Conservation (phyloP, 2,888 invertebrate species). For the Malthinus seriepunctatus region DNA sequence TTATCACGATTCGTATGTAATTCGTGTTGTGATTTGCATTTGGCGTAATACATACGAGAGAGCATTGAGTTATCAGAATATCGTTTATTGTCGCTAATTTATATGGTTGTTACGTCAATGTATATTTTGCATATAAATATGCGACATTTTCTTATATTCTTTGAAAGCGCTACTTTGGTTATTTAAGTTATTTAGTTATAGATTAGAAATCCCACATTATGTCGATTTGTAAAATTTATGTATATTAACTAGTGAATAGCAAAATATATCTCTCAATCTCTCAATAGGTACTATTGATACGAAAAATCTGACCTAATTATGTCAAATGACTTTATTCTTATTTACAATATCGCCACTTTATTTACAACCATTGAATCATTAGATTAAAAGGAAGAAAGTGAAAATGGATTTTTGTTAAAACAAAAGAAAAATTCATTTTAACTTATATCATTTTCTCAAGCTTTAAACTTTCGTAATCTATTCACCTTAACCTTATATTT, state of each 20-base stretch:
- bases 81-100: slow-evolving; percentile 36
- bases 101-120: slow-evolving; percentile 36
- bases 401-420: too few species aligned
- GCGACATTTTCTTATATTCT: slow-evolving; percentile 32
- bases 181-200: slow-evolving; percentile 27
- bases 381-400: too few species aligned
- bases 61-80: slow-evolving; percentile 46
- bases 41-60: slow-evolving; percentile 40
- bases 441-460: too few species aligned
- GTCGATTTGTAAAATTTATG: slow-evolving; percentile 27
- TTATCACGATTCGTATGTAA: slow-evolving; percentile 44
- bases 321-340: neutral
- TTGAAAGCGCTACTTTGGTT: slow-evolving; percentile 23
- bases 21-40: slow-evolving; percentile 47
- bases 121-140: slow-evolving; percentile 34
- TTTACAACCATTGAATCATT: slow-evolving; percentile 10
- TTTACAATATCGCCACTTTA: slow-evolving; percentile 10
- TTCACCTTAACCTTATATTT: slow-evolving; percentile 52
- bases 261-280: slow-evolving; percentile 17
- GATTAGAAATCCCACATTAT: slow-evolving; percentile 30
- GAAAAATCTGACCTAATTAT: slow-evolving; percentile 19
- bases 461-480: neutral
- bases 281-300: neutral
- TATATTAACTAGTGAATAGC: slow-evolving; percentile 17
- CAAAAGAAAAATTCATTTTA: too few species aligned